Evolutionary conservation across 2,797 vertebrate species (phyloP).

Genomic region (Alcedo quadribrachys): DNA sequence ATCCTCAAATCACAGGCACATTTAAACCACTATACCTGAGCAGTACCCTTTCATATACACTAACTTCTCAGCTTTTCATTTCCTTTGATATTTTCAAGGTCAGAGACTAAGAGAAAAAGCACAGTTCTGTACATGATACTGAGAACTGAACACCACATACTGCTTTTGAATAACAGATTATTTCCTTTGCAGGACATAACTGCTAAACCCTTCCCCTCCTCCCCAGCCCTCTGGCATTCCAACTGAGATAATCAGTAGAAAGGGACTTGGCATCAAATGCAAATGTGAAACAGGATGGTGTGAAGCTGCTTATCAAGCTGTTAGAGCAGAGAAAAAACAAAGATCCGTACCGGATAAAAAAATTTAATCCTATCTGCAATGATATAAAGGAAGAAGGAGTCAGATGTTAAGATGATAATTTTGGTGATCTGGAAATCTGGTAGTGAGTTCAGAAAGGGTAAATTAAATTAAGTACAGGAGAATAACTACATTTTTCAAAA

Average conservation of each 20-base stretch:
- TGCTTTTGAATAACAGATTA: conserved; percentile 52
- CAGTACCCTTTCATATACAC: background rate
- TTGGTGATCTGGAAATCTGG: conserved; percentile 24
- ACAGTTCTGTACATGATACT: background rate
- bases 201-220: conserved; percentile 27
- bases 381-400: conserved; percentile 42
- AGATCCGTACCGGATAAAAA: background rate
- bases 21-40: background rate
- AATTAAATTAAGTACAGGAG: conserved; percentile 58
- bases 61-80: background rate
- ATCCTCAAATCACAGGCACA: background rate
- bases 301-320: conserved; percentile 62
- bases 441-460: conserved; percentile 36
- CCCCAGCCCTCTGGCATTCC: conserved; percentile 27
- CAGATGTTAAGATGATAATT: conserved; percentile 50
- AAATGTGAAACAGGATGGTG: conserved; percentile 64
- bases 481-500: conserved; percentile 46
- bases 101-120: conserved; percentile 31
- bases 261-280: conserved; percentile 59
- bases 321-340: conserved; percentile 44
- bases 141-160: conserved; percentile 17
- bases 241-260: conserved; percentile 75
- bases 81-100: conserved; percentile 46
- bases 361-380: conserved; percentile 14
- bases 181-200: conserved; percentile 52